phyloP scores from a whole-genome alignment of 2,888 invertebrate genomes.

The Drosophila borborema region DNA sequence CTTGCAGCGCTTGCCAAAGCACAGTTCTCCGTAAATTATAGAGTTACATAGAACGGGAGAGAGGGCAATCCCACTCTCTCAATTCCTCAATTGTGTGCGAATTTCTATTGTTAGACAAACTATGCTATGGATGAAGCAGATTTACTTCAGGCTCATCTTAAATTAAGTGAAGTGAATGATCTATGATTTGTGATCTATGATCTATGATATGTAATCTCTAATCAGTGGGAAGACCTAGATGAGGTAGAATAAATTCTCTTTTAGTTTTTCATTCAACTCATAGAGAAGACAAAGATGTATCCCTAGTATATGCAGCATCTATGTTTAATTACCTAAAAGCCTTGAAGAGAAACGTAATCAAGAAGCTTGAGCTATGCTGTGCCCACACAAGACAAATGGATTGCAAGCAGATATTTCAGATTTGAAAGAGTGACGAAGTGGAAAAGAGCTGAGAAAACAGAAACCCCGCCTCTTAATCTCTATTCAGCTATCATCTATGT shows the following conservation, averaged over 20 bases:
- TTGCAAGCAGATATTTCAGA: neutral
- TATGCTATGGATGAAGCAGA: neutral
- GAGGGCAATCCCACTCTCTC: too few relatives aligned
- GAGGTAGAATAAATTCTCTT: too few relatives aligned
- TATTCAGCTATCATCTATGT: conserved; percentile 3
- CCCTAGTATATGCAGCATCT: neutral
- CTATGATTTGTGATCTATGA: neutral
- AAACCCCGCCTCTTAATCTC: neutral
- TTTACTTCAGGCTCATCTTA: neutral
- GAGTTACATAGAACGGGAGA: neutral
- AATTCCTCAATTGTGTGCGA: conserved; percentile 3
- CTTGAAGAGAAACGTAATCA: neutral
- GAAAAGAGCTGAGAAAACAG: neutral
- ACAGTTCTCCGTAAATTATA: conserved; percentile 24
- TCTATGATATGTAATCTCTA: neutral
- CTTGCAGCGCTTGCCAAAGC: conserved; percentile 9
- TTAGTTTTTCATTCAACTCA: too few relatives aligned
- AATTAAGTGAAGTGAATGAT: too few relatives aligned
- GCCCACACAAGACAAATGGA: neutral
- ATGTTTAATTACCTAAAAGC: conserved; percentile 3
- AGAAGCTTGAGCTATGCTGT: neutral
- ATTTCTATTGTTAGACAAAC: neutral
- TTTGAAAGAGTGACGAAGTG: neutral
- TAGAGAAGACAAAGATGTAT: too few relatives aligned
- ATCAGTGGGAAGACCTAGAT: too few relatives aligned